Evolutionary conservation across 1,140 invertebrate species (phyloP).

Genomic region (Belonocnema kinseyi): DNA sequence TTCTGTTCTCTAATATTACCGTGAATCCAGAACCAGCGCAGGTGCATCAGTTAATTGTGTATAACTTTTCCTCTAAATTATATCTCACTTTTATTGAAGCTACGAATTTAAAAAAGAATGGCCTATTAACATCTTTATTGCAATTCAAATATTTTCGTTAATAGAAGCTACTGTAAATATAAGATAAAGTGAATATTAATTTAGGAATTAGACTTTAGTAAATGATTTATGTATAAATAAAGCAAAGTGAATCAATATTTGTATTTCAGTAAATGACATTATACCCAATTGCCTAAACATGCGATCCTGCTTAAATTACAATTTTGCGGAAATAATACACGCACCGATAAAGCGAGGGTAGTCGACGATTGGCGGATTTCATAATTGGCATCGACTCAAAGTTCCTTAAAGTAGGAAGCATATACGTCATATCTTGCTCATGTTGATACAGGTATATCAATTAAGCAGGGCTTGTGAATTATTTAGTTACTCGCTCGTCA

Average conservation of each 20-base stretch:
- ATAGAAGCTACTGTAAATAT: no score
- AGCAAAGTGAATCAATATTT: no score
- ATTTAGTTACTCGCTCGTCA: slow-evolving; percentile 47
- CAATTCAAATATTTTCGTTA: no score
- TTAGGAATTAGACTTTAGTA: no score
- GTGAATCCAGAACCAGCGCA: not conserved
- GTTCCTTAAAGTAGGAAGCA: slow-evolving; percentile 26
- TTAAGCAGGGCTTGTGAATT: slow-evolving; percentile 34
- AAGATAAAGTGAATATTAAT: no score
- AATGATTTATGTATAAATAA: no score
- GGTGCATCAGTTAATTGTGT: slow-evolving; percentile 9
- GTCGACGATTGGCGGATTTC: not conserved
- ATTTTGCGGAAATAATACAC: not conserved
- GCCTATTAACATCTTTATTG: no score
- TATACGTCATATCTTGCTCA: slow-evolving; percentile 31
- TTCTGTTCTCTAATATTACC: slow-evolving; percentile 12
- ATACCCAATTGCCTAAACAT: no score
- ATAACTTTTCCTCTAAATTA: not conserved
- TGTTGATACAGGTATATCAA: slow-evolving; percentile 30
- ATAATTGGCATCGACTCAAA: slow-evolving; percentile 39
- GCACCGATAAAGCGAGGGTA: slow-evolving; percentile 27
- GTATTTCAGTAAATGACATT: no score
- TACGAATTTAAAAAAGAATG: no score
- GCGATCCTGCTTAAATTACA: not conserved
- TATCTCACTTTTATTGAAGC: not conserved